Base-by-base conservation (phyloP, 2,113 vertebrate genomes). In the Marcusenius ussheri region DNA sequence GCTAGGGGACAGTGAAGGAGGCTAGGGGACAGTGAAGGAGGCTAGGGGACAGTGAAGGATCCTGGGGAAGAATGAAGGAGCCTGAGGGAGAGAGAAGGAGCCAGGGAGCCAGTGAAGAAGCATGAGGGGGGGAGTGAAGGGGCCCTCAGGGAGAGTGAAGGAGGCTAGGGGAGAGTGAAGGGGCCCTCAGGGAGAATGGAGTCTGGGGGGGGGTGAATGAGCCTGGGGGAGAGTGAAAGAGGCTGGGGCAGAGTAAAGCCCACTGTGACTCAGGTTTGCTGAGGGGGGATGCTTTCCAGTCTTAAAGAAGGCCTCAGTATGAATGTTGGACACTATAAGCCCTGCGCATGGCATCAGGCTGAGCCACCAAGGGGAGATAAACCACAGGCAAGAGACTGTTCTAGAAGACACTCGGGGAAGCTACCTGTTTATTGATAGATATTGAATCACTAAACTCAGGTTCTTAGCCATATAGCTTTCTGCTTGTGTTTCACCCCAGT, bases 361-460 rank as follows among this genome's bases (percentile, higher is more conserved):
- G 92, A 94, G 93, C 91, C 90, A 93, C 92, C 90, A 92, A 90
- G 92, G 47, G 62, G 91, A 92, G 94, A 94, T 94, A 93, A 92
- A 93, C 93, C 93, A 92, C 92, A 92, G 90, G 87, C 90, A 15
- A 92, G 93, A n/a, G 19, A 24, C 93, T 91, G 92, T 91, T 92
- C 93, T 93, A 91, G 94, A 93, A 91, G 83, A 91, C 91, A 93
- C 91, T 90, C 92, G 89, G 92, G 31, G 93, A 94, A 93, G 93
- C 47, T 92, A 87, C 89, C 91, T 92, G 91, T 62, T 70, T 89
- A 94, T 94, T 94, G 93, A 94, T 94, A 94, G 91, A 94, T 94
- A 95, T 94, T 92, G 94, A 94, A 93, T 93, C 91, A 83, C 92
- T 92, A 91, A 93, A 93, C 93, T 87, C 89, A 88, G 93, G 92